Evolutionary conservation across 30 jellyfish, hydroid and myxozoan species (phyloP), one percentile per base, ranked within the genome.

Genomic region (Aurelia coerulea): DNA sequence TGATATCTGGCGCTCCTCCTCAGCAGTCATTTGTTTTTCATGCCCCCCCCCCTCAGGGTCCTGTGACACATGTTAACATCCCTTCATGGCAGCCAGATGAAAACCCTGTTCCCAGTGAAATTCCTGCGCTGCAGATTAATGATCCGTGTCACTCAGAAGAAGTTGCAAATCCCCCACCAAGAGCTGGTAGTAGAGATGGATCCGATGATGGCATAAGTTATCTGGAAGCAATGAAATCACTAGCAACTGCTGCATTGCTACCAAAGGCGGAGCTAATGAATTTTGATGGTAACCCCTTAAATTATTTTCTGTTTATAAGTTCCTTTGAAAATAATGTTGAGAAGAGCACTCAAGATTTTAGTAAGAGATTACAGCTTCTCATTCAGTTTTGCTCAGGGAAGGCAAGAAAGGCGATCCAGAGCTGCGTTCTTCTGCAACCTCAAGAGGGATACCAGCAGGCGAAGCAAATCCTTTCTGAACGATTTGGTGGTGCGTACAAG

Each of bases 401-500:
- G 17, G 83, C 83, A 1, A 72, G 42, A 17, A 72, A 50, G 83
- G 83, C 50, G 65, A 72, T 50, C 41, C 54, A 72, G 83, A 72
- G 67, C 68, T 72, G 83, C 50, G 68, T 2, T 72, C 68, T 72
- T 17, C 65, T 72, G 4, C 35, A 46, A 17, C 83, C 65, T 17
- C 41, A 35, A 7, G 67, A 72, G 68, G 83, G 83, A 32, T 72
- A 72, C 14, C 73, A 3, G 0, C 54, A 75, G 12, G 34, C 78
- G 37, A 75, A 75, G 54, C 10, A 3, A 49, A 19, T 75, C 29
- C 80, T 46, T 0, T 51, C 86, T 3, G 86, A 75, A 2, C 54
- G 86, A 54, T 75, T 75, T 75, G 86, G 86, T 54, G 86, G 51
- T 75, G 75, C 65, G 49, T 72, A 46, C 66, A 72, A 72, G 65